Conservation (phyloP, 2,797 vertebrate genomes). For the Echeneis naucrates region DNA sequence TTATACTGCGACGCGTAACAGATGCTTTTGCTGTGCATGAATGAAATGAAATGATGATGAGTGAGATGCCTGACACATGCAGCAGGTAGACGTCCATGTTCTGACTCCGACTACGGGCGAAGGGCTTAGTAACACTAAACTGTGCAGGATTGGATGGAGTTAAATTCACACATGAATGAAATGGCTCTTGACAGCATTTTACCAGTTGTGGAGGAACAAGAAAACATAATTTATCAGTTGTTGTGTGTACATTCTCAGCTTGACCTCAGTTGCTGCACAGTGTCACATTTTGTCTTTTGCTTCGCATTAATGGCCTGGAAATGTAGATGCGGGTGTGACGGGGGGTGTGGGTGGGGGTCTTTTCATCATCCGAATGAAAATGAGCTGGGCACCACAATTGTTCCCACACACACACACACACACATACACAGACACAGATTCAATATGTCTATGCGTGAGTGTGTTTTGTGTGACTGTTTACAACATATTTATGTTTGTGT, state of each 20-base stretch:
- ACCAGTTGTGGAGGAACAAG: constrained; percentile 6
- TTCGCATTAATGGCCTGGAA: constrained; percentile 25
- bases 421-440: constrained; percentile 27
- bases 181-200: constrained; percentile 1
- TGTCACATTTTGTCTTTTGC: neutral
- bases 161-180: constrained; percentile 1
- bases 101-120: constrained; percentile 14
- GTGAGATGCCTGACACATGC: constrained; percentile 30
- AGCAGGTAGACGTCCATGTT: constrained; percentile 20
- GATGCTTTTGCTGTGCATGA: constrained; percentile 33
- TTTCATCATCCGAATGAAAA: constrained; percentile 59
- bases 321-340: constrained; percentile 7
- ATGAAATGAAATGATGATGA: constrained; percentile 26
- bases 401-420: constrained; percentile 10
- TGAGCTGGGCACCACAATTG: constrained; percentile 38
- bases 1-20: constrained; percentile 36
- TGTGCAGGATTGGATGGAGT: neutral
- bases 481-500: constrained; percentile 31
- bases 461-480: constrained; percentile 11
- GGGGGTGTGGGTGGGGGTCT: neutral
- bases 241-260: constrained; percentile 20
- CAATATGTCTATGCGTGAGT: constrained; percentile 13
- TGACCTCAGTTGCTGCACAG: constrained; percentile 21
- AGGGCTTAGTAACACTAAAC: neutral
- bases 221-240: neutral